These are phyloP conservation scores for Todiramphus chloris DNA, from an alignment of 2,113 vertebrate genomes.

Conservation along the genomic window DNA sequence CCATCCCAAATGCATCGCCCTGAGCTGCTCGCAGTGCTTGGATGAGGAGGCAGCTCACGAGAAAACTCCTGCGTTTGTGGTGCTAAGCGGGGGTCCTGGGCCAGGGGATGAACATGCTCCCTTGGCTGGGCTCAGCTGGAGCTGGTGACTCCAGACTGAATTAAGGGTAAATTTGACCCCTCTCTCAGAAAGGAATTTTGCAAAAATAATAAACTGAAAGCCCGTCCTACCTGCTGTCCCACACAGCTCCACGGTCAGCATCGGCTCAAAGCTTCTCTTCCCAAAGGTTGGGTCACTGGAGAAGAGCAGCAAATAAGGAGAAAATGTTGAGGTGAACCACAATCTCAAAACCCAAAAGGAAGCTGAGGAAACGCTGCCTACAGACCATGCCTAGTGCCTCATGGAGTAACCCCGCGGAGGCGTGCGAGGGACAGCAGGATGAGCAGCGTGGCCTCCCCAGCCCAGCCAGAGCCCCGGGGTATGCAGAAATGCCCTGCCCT, in stretches of 20 bases:
- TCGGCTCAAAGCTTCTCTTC: constrained; percentile 89
- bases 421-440: fast-evolving
- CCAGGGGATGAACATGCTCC: not conserved
- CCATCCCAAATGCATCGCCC: fast-evolving
- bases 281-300: constrained; percentile 71
- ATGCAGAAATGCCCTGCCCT: not conserved
- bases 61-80: not conserved
- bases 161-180: not conserved
- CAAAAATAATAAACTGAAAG: not conserved
- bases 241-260: constrained; percentile 91
- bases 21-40: fast-evolving
- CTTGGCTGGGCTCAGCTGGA: not conserved
- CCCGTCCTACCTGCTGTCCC: constrained; percentile 91
- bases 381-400: not conserved
- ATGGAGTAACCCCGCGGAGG: fast-evolving
- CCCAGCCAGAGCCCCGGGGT: not conserved
- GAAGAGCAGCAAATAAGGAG: not conserved
- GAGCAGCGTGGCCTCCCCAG: not conserved
- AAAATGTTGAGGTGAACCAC: not conserved
- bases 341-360: not conserved
- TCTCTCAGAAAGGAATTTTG: not conserved
- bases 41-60: fast-evolving
- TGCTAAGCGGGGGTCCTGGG: not conserved
- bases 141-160: not conserved
- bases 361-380: not conserved